Conservation (phyloP, 2,888 invertebrate species). For the Atrina japonica region DNA sequence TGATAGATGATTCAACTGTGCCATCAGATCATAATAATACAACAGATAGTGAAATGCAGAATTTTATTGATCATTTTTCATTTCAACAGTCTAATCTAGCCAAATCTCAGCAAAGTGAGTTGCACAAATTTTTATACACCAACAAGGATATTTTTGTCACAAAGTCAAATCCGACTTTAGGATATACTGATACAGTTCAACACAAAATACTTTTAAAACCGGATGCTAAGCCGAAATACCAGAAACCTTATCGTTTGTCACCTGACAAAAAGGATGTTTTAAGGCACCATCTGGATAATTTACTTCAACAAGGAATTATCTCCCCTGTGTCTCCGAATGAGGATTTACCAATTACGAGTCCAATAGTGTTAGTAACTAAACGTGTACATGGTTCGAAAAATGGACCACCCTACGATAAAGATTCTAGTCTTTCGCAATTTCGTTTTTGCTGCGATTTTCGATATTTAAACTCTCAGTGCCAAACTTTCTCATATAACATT, state of each 20-base stretch:
- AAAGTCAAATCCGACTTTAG: conserved; percentile 15
- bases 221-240: conserved; percentile 27
- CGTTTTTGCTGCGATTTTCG: conserved; percentile 17
- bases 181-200: conserved; percentile 26
- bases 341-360: conserved; percentile 17
- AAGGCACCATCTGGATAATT: conserved; percentile 19
- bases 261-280: conserved; percentile 38
- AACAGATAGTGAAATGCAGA: no score
- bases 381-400: neutral
- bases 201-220: conserved; percentile 36
- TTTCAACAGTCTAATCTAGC: neutral
- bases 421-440: conserved; percentile 19
- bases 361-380: conserved; percentile 18
- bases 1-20: no score
- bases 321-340: conserved; percentile 3
- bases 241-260: conserved; percentile 31
- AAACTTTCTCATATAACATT: conserved; percentile 22
- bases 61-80: no score
- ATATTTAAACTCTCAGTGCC: conserved; percentile 9
- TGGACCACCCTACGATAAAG: conserved; percentile 3
- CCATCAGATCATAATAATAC: no score
- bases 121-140: neutral
- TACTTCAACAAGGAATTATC: conserved; percentile 9
- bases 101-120: neutral
- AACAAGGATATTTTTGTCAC: conserved; percentile 32